Percentiles rank a stretch among this genome's conserved stretches.
phyloP scores from a whole-genome alignment of 2,888 invertebrate genomes.

The Zygaena filipendulae region DNA sequence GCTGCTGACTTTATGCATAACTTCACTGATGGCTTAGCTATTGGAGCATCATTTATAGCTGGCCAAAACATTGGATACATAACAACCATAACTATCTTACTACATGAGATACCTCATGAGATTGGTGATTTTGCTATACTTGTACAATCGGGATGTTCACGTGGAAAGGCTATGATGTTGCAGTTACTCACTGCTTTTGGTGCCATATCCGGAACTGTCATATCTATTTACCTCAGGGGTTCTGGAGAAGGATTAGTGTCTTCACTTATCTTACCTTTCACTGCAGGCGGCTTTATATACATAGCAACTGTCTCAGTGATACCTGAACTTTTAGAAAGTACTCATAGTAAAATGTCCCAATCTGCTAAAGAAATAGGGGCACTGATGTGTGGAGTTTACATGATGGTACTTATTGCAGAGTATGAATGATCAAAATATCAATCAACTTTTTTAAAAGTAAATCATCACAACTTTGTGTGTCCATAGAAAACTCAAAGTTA shows the following conservation, averaged over 20 bases:
- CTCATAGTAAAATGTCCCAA: slow-evolving; percentile 84
- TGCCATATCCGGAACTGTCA: slow-evolving; percentile 91
- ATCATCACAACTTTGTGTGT: slow-evolving; percentile 16
- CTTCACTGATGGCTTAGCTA: slow-evolving; percentile 98
- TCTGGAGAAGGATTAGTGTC: slow-evolving; percentile 75
- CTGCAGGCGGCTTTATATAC: slow-evolving; percentile 99
- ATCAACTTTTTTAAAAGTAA: slow-evolving; percentile 15
- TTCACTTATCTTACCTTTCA: slow-evolving; percentile 95
- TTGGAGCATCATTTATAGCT: slow-evolving; percentile 96
- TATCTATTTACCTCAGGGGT: slow-evolving; percentile 87
- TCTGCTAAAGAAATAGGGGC: slow-evolving; percentile 92
- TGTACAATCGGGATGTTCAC: slow-evolving; percentile 95
- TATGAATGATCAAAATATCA: slow-evolving; percentile 39
- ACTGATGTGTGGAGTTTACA: slow-evolving; percentile 87
- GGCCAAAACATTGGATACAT: slow-evolving; percentile 88
- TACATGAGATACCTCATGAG: slow-evolving; percentile 99
- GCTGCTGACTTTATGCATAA: slow-evolving; percentile 99
- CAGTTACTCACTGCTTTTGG: slow-evolving; percentile 96
- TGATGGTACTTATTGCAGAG: slow-evolving; percentile 95
- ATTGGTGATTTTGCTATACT: slow-evolving; percentile 99
- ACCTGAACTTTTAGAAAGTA: slow-evolving; percentile 94
- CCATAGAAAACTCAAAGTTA: too few species aligned
- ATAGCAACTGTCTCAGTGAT: slow-evolving; percentile 99
- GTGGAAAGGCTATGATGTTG: slow-evolving; percentile 93
- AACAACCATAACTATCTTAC: slow-evolving; percentile 94